Percentiles rank a stretch among this genome's conserved stretches.
Evolutionary conservation across 2,888 invertebrate genomes (phyloP).

Genomic region (Yponomeuta plumbellus): DNA sequence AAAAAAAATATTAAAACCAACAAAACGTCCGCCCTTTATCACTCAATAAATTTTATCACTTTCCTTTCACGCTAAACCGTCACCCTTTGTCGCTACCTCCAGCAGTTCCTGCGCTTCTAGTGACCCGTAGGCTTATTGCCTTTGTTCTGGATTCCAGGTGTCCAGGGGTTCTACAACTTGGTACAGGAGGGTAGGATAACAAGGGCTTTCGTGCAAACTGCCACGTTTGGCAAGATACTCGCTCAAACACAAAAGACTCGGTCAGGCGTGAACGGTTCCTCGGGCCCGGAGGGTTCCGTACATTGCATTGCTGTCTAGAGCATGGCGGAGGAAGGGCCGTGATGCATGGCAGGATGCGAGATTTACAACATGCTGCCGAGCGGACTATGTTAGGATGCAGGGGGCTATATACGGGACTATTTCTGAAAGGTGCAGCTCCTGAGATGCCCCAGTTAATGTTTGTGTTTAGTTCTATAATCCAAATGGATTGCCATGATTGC

Average conservation of each 20-base stretch:
- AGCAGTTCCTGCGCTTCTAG: background rate
- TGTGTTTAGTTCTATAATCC: no score
- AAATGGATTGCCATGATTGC: no score
- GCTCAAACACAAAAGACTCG: conserved; percentile 6
- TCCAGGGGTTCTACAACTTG: background rate
- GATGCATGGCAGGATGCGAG: background rate
- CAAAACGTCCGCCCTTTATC: background rate
- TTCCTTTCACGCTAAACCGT: background rate
- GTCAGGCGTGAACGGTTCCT: conserved; percentile 7
- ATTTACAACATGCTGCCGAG: background rate
- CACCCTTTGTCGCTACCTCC: background rate
- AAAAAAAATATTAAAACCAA: conserved; percentile 1
- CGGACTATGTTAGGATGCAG: no score
- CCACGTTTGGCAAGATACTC: conserved; percentile 1
- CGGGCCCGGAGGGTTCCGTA: background rate
- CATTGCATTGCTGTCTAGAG: background rate
- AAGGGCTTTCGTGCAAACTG: background rate
- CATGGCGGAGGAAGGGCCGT: background rate
- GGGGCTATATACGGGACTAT: no score
- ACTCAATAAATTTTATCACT: conserved; percentile 1
- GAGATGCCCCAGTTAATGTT: no score
- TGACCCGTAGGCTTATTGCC: no score
- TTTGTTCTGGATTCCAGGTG: no score
- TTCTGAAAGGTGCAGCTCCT: no score
- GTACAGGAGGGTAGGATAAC: background rate